Evolutionary conservation across 1,140 invertebrate genomes (phyloP).

Genomic region (Sogatella furcifera): DNA sequence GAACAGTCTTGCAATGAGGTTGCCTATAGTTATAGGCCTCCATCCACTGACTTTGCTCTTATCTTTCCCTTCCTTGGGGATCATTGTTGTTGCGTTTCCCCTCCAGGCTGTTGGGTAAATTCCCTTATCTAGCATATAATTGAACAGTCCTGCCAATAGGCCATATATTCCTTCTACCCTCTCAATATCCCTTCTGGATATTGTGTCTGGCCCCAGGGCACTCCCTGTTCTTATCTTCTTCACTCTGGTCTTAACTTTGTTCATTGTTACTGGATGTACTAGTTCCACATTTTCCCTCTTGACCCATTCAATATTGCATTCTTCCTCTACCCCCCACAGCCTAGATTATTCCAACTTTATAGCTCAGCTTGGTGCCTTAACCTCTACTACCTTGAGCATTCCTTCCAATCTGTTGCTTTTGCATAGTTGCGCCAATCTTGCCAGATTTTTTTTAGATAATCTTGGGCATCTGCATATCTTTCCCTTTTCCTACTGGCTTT

Average conservation of each 20-base stretch:
- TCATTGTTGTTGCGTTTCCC: constrained; percentile 19
- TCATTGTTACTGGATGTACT: background rate
- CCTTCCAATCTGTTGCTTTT: background rate
- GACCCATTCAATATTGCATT: background rate
- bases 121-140: background rate
- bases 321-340: background rate
- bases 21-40: background rate
- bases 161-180: background rate
- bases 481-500: background rate
- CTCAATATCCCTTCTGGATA: background rate
- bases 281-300: background rate
- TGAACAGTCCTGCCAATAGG: background rate
- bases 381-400: background rate
- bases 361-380: background rate
- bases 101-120: constrained; percentile 7
- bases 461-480: background rate
- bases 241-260: background rate
- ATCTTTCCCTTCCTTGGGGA: constrained; percentile 21
- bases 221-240: background rate
- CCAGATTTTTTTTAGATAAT: background rate
- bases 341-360: background rate
- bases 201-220: background rate
- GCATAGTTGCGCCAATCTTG: background rate
- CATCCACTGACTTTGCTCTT: background rate
- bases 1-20: background rate